Base-by-base conservation (phyloP, 2,888 invertebrate genomes). In the Drosophila maculinotata region DNA sequence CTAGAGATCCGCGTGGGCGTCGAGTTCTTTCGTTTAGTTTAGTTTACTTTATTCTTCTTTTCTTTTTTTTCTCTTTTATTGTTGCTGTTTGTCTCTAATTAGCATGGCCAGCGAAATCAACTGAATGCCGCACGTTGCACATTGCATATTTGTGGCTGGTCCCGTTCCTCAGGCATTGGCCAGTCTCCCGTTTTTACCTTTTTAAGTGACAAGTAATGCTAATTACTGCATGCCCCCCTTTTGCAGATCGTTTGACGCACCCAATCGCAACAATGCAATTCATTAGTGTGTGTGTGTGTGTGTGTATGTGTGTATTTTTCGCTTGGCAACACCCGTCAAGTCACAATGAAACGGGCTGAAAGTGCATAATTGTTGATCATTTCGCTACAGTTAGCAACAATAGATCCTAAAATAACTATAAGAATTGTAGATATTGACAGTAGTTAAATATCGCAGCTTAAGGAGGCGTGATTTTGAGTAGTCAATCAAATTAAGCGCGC, bases 201-300 rank as follows among this genome's bases (percentile, higher is more conserved):
- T 57, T 44, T 17, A 59, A 62, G 49, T 63, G 71, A 63, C 71
- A 71, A 71, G 68, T 57, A 63, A 49, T 62, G 68, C 71, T 71
- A 71, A 71, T 71, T 71, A 72, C 53, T 12, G 26, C 49, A 38
- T 4, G 28, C 42, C 15, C 10, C 36, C 4, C 15, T 8, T 15
- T 26, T 30, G 42, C 30, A 64, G 48, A 49, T 45, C 49, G 25
- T 10, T 49, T 65, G 28, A 68, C 53, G 53, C 52, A 48, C 45
- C 14, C 31, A 45, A 41, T 25, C 3, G 38, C 58, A 42, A 53
- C 42, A 41, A 36, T 57, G 41, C 14, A 33, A 49, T 39, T 44
- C 48, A 64, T 56, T 63, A 30, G 7, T 12, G 7, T 38, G 12
- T 36, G 47, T 30, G 28, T 47, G 14, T 36, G 26, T 28, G 12